Base-by-base conservation (phyloP, 2,888 invertebrate genomes). In the Cordylochernes scorpioides region DNA sequence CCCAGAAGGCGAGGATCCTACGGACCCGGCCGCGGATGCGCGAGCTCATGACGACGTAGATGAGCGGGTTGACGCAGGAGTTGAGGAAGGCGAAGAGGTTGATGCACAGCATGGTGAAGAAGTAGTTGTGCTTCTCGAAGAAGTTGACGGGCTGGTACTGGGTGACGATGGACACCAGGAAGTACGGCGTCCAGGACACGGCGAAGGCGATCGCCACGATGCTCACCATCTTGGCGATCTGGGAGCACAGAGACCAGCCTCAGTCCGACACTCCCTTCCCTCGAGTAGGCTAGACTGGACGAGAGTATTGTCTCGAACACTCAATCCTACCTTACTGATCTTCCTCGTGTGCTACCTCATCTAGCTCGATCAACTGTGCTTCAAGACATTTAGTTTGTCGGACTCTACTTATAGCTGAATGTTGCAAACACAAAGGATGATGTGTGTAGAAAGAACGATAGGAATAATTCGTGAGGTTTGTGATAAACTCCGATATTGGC, bases 191-290 rank as follows among this genome's bases (percentile, higher is more conserved):
- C 57, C 57, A 58, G 24, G 49, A 50, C 12, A 54, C 41, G 12
- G 52, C 45, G 35, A 55, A 58, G 0, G 53, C 48, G 7, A 50
- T 33, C 2, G 55, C 53, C 7, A 58, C 50, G 5, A 56, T 51
- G 21, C 57, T 44, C 8, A 58, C 51, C 55, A 58, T 58, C 34
- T 52, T 48, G 5, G 56, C 56, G 9, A 58, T 53, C 54, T 55
- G 41, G 9, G 44, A 39, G 34, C 30, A 32, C 26, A 19, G 16
- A 27, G 33, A 13, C 14, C 12, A 15, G 25, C 12, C n/a, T 15
- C 12, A 18, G 13, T 19, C 17, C 3, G 10, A 15, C 15, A 33
- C 10, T n/a, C n/a, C n/a, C n/a, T n/a, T n/a, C n/a, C n/a, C n/a
- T n/a, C n/a, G n/a, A 19, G n/a, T 9, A 9, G 8, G 8, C n/a